Base-by-base conservation (phyloP, 2,113 vertebrate species). In the Muntiacus reevesi region DNA sequence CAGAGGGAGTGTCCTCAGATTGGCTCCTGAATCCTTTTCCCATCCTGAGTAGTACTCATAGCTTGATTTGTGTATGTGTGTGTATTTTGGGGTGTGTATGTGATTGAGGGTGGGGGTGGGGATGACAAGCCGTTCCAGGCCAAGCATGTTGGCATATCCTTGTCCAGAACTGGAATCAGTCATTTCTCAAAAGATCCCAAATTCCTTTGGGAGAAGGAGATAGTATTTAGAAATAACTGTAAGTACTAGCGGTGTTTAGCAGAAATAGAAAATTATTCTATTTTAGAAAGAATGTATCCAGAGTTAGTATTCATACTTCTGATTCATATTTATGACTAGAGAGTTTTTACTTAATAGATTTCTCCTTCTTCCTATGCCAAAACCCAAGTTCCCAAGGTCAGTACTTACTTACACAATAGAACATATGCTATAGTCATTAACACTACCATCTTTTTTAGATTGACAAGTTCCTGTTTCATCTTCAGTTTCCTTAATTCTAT, bases 101-200 rank as follows among this genome's bases (percentile, higher is more conserved):
- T 13, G 71, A 43, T 52, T 12, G 9, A 9, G n/a, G 47, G 21
- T 0, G 8, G 13, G n/a, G 33, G 33, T 4, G 28, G 1, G 4
- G 30, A 19, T 82, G 78, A 84, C 57, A 59, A 47, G 81, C 12
- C 76, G 2, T 88, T 57, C 16, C 2, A 23, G 19, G 40, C 47
- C 50, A 67, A 62, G 27, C 45, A 25, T 47, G 5, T 50, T 67
- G 15, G 15, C 13, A 23, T 43, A 40, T 83, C 25, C 21, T 82
- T 64, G 28, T 76, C 36, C 60, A 67, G 55, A 89, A 81, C 16
- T 43, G 21, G 11, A 57, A 50, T 43, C 19, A 54, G 28, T n/a
- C 71, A 55, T 94, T 95, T 96, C 71, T 88, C 84, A 62, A 82
- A 79, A 45, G 23, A 96, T 11, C 16, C 67, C 30, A 43, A 11